phyloP scores from a whole-genome alignment of 2,888 invertebrate genomes.

The Chrysotoxum bicinctum region DNA sequence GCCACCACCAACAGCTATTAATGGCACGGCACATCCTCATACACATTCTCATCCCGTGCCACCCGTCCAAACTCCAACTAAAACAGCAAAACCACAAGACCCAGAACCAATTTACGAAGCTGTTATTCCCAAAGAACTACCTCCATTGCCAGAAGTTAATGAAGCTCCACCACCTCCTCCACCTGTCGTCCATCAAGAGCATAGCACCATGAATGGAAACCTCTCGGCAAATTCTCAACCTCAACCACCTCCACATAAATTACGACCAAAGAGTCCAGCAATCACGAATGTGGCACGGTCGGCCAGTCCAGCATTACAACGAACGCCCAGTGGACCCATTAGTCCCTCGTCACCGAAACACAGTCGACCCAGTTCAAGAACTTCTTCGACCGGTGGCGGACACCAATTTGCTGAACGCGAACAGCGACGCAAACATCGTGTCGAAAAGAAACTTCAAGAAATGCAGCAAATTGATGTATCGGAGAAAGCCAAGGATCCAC shows the following conservation, averaged over 20 bases:
- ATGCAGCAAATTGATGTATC: constrained; percentile 84
- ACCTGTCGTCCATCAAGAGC: constrained; percentile 61
- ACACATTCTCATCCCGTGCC: constrained; percentile 72
- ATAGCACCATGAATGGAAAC: constrained; percentile 48
- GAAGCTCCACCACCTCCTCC: constrained; percentile 65
- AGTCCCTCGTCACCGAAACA: constrained; percentile 82
- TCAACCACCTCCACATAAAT: constrained; percentile 75
- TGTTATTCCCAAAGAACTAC: constrained; percentile 86
- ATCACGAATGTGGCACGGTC: constrained; percentile 78
- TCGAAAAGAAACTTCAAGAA: constrained; percentile 92
- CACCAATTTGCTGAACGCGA: constrained; percentile 86
- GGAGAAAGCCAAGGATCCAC: constrained; percentile 79
- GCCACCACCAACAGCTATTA: constrained; percentile 83
- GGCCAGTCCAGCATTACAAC: constrained; percentile 75
- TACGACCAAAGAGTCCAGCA: constrained; percentile 80
- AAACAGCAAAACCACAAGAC: constrained; percentile 75
- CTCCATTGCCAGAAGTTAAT: constrained; percentile 80
- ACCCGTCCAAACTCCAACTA: constrained; percentile 73
- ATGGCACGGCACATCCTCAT: constrained; percentile 74
- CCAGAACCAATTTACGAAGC: constrained; percentile 93
- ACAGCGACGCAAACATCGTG: constrained; percentile 91
- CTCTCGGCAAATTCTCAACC: constrained; percentile 17
- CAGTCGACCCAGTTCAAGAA: constrained; percentile 83
- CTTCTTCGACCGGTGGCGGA: constrained; percentile 82
- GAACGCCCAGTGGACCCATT: constrained; percentile 75